These are phyloP conservation scores for Arrhopalites spinosus DNA, from an alignment of 2,888 invertebrate genomes.

Conservation along the genomic window DNA sequence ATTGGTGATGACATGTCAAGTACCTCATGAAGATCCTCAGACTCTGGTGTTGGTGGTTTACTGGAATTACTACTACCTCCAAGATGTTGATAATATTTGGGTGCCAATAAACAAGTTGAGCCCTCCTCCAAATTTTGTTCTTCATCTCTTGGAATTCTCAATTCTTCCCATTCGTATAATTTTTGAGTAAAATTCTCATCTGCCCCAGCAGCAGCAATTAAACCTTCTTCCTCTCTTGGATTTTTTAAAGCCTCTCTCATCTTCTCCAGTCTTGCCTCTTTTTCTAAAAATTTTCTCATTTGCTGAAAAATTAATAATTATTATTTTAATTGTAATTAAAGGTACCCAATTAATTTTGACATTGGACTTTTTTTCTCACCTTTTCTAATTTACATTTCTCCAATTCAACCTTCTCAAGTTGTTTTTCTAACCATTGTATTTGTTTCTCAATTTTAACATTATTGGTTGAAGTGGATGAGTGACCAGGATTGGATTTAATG, in stretches of 20 bases:
- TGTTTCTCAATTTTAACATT: conserved; percentile 35
- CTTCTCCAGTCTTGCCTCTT: conserved; percentile 67
- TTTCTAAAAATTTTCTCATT: conserved; percentile 68
- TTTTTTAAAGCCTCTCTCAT: conserved; percentile 65
- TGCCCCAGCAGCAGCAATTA: conserved; percentile 84
- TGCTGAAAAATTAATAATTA: no score
- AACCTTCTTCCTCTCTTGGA: conserved; percentile 73
- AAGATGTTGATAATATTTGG: conserved; percentile 59
- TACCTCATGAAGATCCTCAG: conserved; percentile 27
- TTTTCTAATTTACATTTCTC: conserved; percentile 68
- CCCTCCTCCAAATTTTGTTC: conserved; percentile 88
- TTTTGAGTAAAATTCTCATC: conserved; percentile 87
- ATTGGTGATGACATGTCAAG: no score
- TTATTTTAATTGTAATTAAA: no score
- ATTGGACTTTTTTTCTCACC: no score
- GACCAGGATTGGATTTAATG: conserved; percentile 58
- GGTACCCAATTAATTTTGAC: no score
- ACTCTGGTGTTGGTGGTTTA: conserved; percentile 20
- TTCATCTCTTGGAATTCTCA: conserved; percentile 73
- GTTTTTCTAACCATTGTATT: conserved; percentile 64
- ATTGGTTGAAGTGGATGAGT: neutral
- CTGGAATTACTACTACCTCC: conserved; percentile 32
- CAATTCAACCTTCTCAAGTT: conserved; percentile 66
- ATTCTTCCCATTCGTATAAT: conserved; percentile 84
- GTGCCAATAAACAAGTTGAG: conserved; percentile 77